Percentiles rank a stretch among this genome's conserved stretches.
Conservation (phyloP, 92 coral and sea anemone genomes). For the Micromussa lordhowensis region DNA sequence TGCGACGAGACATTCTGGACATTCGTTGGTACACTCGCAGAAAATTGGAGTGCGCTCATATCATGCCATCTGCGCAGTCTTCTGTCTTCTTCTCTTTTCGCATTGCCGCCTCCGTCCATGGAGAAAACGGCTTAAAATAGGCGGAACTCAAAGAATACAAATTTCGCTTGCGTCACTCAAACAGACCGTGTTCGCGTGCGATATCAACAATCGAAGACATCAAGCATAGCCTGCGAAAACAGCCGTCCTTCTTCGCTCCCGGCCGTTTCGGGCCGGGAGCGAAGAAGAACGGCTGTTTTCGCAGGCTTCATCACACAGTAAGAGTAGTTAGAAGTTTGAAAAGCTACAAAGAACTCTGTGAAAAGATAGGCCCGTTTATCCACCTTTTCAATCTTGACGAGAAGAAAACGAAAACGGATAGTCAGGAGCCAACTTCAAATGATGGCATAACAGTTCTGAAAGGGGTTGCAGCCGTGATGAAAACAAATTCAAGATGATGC, state of each 20-base stretch:
- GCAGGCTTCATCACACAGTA: too few species aligned
- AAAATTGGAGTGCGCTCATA: slow-evolving; percentile 1
- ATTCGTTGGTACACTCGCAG: neutral
- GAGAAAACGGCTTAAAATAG: neutral
- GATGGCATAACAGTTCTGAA: slow-evolving; percentile 38
- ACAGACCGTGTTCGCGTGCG: slow-evolving; percentile 43
- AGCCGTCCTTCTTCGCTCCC: too few species aligned
- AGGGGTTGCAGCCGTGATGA: slow-evolving; percentile 29
- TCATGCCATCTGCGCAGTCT: neutral
- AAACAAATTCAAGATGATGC: slow-evolving; percentile 39
- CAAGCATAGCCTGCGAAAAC: too few species aligned
- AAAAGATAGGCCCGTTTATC: slow-evolving; percentile 25
- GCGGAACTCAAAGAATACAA: neutral
- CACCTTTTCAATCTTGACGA: slow-evolving; percentile 49
- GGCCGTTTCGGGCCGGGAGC: too few species aligned
- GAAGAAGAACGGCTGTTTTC: too few species aligned
- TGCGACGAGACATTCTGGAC: too few species aligned
- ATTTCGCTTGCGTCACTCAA: neutral
- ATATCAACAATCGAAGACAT: slow-evolving; percentile 30
- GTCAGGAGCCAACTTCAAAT: neutral
- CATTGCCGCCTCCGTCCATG: neutral
- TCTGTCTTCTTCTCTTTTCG: slow-evolving; percentile 9
- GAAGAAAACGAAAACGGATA: neutral
- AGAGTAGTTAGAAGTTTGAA: slow-evolving; percentile 43
- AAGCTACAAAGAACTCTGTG: slow-evolving; percentile 39